Conservation (phyloP, 2,888 invertebrate genomes). For the Horisme vitalbata region DNA sequence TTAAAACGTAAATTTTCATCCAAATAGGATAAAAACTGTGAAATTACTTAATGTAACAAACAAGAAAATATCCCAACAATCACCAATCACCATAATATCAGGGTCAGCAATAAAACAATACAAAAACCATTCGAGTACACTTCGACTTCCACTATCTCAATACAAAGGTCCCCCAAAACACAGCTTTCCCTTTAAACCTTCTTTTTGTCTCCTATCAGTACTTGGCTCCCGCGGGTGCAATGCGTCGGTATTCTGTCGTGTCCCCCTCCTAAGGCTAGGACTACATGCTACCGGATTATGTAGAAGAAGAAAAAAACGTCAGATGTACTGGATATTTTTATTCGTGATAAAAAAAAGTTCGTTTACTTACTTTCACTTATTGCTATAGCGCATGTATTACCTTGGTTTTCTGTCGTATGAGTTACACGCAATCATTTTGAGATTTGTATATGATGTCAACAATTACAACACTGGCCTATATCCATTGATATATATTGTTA, state of each 20-base stretch:
- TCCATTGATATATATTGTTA: no score
- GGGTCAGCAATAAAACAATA: conserved; percentile 26
- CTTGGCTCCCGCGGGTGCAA: conserved; percentile 72
- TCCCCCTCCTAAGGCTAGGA: conserved; percentile 25
- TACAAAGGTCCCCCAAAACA: conserved; percentile 36
- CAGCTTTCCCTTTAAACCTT: conserved; percentile 60
- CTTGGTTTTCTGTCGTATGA: no score
- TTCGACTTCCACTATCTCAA: conserved; percentile 17
- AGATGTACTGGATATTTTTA: not conserved
- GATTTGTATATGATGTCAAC: no score
- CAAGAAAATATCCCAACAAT: conserved; percentile 14
- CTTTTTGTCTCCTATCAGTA: conserved; percentile 57
- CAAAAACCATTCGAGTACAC: conserved; percentile 22
- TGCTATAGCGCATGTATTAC: no score
- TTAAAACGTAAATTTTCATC: no score
- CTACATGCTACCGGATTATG: conserved; percentile 8
- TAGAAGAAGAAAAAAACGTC: not conserved
- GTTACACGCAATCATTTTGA: no score
- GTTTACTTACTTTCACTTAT: no score
- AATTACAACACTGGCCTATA: no score
- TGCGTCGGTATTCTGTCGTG: conserved; percentile 63
- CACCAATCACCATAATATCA: conserved; percentile 17
- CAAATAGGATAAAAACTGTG: no score
- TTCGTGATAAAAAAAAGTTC: no score
- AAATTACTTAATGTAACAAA: no score